Evolutionary conservation across 2,888 invertebrate genomes (phyloP).

Genomic region (Helleia helle): DNA sequence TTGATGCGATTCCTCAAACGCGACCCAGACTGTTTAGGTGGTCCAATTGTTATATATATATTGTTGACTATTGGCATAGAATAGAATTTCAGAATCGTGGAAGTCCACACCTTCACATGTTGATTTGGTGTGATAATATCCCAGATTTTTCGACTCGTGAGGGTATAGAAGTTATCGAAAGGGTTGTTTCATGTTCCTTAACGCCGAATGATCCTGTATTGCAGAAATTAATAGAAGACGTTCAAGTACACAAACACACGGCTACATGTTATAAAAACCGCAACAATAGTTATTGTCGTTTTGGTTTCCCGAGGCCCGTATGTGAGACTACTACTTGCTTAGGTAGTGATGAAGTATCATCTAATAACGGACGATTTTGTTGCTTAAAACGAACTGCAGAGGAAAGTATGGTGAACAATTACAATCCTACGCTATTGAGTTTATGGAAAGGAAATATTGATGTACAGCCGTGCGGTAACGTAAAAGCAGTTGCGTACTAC

Average conservation of each 20-base stretch:
- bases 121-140: slow-evolving; percentile 26
- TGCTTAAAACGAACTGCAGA: slow-evolving; percentile 24
- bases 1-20: too few relatives aligned
- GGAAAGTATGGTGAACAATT: slow-evolving; percentile 29
- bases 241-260: too few relatives aligned
- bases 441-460: slow-evolving; percentile 34
- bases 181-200: slow-evolving; percentile 17
- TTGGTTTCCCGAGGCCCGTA: background rate
- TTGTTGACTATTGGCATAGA: too few relatives aligned
- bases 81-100: slow-evolving; percentile 35
- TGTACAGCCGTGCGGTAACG: slow-evolving; percentile 31
- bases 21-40: too few relatives aligned
- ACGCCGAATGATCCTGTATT: slow-evolving; percentile 12
- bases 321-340: slow-evolving; percentile 12
- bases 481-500: slow-evolving; percentile 31
- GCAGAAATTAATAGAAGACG: slow-evolving; percentile 9
- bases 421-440: slow-evolving; percentile 24
- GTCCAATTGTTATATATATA: too few relatives aligned
- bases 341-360: too few relatives aligned
- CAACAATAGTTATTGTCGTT: background rate
- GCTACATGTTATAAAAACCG: too few relatives aligned
- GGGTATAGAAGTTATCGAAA: slow-evolving; percentile 21
- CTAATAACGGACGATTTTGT: slow-evolving; percentile 30
- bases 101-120: slow-evolving; percentile 32
- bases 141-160: slow-evolving; percentile 10